Percentiles rank a stretch among this genome's conserved stretches.
phyloP scores from a whole-genome alignment of 2,888 invertebrate genomes.

The Tetanocera ferruginea region DNA sequence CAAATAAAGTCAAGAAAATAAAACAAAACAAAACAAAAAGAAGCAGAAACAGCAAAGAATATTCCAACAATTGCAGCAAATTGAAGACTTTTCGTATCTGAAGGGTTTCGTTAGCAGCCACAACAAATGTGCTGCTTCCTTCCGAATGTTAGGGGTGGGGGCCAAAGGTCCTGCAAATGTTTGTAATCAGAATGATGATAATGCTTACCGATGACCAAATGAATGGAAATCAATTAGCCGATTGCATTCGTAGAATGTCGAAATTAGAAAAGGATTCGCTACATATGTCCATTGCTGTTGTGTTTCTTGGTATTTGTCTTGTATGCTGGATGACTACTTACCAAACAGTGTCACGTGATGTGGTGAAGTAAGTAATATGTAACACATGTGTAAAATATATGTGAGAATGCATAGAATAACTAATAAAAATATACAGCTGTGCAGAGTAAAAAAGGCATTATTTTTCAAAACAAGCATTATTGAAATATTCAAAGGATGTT shows the following conservation, averaged over 20 bases:
- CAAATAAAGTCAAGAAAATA: neutral
- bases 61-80: neutral
- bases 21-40: neutral
- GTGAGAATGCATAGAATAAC: too few species aligned
- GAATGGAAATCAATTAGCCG: conserved; percentile 68
- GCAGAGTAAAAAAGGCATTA: too few species aligned
- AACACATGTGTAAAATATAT: too few species aligned
- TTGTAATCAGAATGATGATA: conserved; percentile 55
- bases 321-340: neutral
- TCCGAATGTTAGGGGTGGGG: neutral
- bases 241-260: conserved; percentile 62
- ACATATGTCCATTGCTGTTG: neutral
- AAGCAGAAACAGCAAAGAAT: neutral
- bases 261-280: conserved; percentile 21
- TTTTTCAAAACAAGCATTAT: too few species aligned
- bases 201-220: conserved; percentile 51
- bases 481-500: too few species aligned
- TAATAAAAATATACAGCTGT: too few species aligned
- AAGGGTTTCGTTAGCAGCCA: conserved; percentile 20
- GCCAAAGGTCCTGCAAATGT: conserved; percentile 55
- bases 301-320: neutral
- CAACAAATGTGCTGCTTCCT: neutral
- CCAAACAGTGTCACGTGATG: conserved; percentile 5
- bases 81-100: conserved; percentile 3
- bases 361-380: conserved; percentile 4